These are phyloP conservation scores for Picathartes gymnocephalus DNA, from an alignment of 2,113 vertebrate genomes.

Conservation along the genomic window DNA sequence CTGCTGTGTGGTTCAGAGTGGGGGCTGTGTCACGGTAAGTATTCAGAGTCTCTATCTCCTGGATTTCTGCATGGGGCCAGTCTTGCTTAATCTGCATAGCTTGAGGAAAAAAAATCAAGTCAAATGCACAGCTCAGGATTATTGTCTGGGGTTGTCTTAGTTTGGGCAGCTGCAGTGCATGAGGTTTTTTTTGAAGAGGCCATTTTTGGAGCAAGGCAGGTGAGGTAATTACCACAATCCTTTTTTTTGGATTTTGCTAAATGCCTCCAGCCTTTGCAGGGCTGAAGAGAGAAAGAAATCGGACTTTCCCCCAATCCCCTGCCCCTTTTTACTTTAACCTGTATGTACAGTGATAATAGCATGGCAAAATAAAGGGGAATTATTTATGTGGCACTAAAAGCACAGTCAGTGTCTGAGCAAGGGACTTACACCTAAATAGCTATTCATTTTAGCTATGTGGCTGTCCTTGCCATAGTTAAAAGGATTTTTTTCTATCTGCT, in stretches of 20 bases:
- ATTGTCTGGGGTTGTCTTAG: background rate
- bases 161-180: background rate
- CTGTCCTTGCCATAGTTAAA: background rate
- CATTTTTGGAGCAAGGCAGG: background rate
- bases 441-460: background rate
- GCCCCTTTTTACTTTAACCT: background rate
- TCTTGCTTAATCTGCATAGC: background rate
- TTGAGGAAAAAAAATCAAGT: background rate
- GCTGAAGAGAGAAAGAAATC: background rate
- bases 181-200: background rate
- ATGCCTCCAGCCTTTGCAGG: background rate
- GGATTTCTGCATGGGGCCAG: background rate
- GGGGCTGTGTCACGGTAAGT: background rate
- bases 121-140: background rate
- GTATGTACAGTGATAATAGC: background rate
- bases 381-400: background rate
- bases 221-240: background rate
- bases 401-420: background rate
- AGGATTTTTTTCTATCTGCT: background rate
- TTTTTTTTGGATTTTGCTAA: background rate
- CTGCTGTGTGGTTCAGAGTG: background rate
- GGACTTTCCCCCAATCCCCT: fast-evolving
- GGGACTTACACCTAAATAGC: background rate
- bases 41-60: background rate
- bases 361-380: background rate